phyloP scores from a whole-genome alignment of 2,888 invertebrate genomes.

The Hermaeophaga mercurialis region DNA sequence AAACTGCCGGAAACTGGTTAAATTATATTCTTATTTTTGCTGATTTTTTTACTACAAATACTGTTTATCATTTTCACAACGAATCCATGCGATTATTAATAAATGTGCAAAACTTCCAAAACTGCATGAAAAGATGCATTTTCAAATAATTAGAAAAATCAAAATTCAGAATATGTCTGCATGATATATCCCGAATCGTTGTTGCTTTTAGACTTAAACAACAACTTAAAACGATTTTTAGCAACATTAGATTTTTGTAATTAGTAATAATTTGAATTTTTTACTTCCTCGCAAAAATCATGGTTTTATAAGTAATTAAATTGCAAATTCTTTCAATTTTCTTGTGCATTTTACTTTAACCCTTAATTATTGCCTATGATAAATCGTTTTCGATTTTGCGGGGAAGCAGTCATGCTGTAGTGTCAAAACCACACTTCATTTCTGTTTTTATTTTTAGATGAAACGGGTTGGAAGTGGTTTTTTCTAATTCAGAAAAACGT shows the following conservation, averaged over 20 bases:
- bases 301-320: background rate
- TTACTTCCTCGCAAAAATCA: slow-evolving; percentile 8
- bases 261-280: background rate
- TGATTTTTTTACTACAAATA: no score
- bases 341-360: no score
- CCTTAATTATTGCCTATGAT: no score
- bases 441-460: slow-evolving; percentile 39
- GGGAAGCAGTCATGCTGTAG: background rate
- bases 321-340: no score
- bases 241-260: slow-evolving; percentile 7
- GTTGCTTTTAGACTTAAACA: slow-evolving; percentile 26
- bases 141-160: background rate
- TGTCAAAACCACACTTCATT: background rate
- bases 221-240: slow-evolving; percentile 12
- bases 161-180: slow-evolving; percentile 18
- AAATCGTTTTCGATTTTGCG: slow-evolving; percentile 1
- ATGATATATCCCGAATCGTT: slow-evolving; percentile 26
- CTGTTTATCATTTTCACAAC: slow-evolving; percentile 31
- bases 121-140: slow-evolving; percentile 20
- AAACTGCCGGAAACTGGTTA: no score
- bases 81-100: no score
- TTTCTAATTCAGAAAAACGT: slow-evolving; percentile 41
- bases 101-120: background rate
- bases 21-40: no score
- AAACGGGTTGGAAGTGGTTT: slow-evolving; percentile 40